Percentiles rank a stretch among this genome's conserved stretches.
Conservation (phyloP, 2,888 invertebrate species). For the Tipula helvola region DNA sequence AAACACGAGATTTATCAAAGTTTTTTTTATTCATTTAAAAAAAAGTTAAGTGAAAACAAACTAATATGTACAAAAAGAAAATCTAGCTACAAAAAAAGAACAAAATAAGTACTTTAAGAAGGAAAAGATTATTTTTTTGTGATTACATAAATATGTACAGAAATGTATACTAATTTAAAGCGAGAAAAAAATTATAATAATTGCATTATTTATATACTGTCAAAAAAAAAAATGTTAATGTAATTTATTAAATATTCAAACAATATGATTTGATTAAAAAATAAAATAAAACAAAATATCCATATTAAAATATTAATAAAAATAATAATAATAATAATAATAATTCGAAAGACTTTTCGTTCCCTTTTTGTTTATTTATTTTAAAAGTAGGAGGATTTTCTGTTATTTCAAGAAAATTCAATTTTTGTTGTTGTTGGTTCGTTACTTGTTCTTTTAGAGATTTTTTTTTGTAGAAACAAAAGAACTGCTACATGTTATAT, state of each 20-base stretch:
- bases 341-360: neutral
- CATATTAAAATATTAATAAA: neutral
- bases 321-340: neutral
- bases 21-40: neutral
- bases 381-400: neutral
- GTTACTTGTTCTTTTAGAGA: too few relatives aligned
- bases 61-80: neutral
- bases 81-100: neutral
- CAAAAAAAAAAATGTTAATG: neutral
- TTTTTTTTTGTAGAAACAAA: neutral
- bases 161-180: neutral
- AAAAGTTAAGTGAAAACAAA: neutral
- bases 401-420: neutral
- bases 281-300: neutral
- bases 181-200: neutral
- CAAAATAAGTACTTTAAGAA: neutral
- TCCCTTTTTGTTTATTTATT: neutral
- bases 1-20: neutral
- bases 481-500: neutral
- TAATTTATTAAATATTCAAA: neutral
- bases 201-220: neutral
- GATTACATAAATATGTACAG: neutral
- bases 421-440: too few relatives aligned
- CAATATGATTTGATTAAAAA: neutral
- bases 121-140: neutral